Conservation (phyloP, 2,888 invertebrate genomes). For the Augiades crinisus region DNA sequence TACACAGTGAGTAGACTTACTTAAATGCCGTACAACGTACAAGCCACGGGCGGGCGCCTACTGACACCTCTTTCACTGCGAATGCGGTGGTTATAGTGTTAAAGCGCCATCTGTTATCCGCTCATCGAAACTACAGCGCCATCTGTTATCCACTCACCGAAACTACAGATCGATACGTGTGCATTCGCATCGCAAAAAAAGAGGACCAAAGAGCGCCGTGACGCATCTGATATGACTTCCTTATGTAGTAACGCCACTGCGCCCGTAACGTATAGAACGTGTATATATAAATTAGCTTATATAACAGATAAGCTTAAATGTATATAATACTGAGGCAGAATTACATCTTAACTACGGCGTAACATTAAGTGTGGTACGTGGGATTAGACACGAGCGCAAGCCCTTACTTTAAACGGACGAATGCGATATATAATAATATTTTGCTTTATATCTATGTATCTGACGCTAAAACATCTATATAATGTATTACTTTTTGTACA, state of each 20-base stretch:
- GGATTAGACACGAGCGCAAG: constrained; percentile 80
- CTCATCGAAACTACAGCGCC: constrained; percentile 29
- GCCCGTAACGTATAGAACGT: constrained; percentile 76
- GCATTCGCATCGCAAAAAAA: constrained; percentile 42
- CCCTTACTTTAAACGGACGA: constrained; percentile 81
- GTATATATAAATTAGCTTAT: constrained; percentile 81
- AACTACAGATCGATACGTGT: constrained; percentile 5
- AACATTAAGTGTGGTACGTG: constrained; percentile 79
- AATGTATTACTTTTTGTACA: constrained; percentile 82
- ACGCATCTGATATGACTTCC: constrained; percentile 77
- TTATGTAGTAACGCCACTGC: constrained; percentile 70
- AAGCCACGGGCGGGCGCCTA: constrained; percentile 72
- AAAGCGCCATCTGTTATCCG: constrained; percentile 33
- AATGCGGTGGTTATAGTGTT: constrained; percentile 25
- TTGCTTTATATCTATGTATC: constrained; percentile 81
- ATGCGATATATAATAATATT: constrained; percentile 81
- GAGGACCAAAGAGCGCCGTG: constrained; percentile 51
- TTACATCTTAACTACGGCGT: constrained; percentile 81
- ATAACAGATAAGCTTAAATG: constrained; percentile 81
- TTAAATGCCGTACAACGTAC: constrained; percentile 72
- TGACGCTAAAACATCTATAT: constrained; percentile 82
- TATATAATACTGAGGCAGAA: constrained; percentile 82
- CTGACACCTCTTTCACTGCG: constrained; percentile 45
- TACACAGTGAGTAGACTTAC: constrained; percentile 74
- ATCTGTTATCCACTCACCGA: constrained; percentile 27